These are phyloP conservation scores for Psittacula derbiana DNA, from an alignment of 2,797 vertebrate genomes.

Conservation along the genomic window DNA sequence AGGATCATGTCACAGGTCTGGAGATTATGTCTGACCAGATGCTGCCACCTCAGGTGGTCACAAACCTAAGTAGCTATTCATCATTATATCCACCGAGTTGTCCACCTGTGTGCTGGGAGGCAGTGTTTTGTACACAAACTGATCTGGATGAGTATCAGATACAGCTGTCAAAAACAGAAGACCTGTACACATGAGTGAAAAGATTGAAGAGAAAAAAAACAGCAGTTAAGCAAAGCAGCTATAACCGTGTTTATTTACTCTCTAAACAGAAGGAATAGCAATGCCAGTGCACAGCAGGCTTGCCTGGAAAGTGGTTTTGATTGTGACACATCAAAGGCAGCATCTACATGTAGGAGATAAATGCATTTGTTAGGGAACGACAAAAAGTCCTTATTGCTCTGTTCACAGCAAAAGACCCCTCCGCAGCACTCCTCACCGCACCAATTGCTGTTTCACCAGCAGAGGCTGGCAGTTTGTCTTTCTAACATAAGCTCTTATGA, in stretches of 20 bases:
- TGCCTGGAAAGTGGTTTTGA: background rate
- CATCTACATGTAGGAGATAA: background rate
- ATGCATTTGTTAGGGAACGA: background rate
- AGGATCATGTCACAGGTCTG: slow-evolving; percentile 47
- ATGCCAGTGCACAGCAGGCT: background rate
- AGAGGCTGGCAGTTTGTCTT: background rate
- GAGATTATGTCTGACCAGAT: slow-evolving; percentile 65
- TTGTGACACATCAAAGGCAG: background rate
- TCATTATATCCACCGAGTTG: slow-evolving; percentile 76
- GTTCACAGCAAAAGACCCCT: background rate
- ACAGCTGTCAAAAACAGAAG: slow-evolving; percentile 85
- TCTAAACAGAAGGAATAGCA: background rate
- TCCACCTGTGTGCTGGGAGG: slow-evolving; percentile 72
- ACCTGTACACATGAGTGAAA: slow-evolving; percentile 67
- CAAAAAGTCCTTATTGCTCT: background rate
- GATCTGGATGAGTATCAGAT: slow-evolving; percentile 79
- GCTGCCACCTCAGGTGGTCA: slow-evolving; percentile 69
- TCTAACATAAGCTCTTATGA: background rate
- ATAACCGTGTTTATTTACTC: background rate
- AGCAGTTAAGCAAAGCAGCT: slow-evolving; percentile 27
- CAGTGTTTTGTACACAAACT: slow-evolving; percentile 86
- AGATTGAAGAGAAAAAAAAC: slow-evolving; percentile 60
- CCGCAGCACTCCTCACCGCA: background rate
- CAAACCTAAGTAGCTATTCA: slow-evolving; percentile 93
- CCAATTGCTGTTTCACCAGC: background rate